phyloP scores from a whole-genome alignment of 2,797 vertebrate species.

The Periparus ater region DNA sequence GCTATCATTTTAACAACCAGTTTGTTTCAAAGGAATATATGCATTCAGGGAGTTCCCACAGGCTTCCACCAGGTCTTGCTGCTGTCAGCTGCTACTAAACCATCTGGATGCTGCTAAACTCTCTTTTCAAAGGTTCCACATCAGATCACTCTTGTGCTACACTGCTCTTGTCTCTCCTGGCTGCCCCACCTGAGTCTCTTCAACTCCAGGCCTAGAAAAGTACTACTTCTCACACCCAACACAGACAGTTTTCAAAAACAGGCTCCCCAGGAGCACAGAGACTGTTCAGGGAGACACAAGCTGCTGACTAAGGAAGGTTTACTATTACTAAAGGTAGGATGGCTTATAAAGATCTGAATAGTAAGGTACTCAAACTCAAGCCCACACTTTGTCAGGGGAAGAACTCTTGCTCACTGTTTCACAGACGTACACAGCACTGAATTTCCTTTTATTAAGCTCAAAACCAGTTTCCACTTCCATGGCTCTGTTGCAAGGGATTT shows the following conservation, averaged over 20 bases:
- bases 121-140: background rate
- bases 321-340: background rate
- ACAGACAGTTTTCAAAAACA: background rate
- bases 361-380: background rate
- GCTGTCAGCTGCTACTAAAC: background rate
- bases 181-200: background rate
- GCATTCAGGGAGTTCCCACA: background rate
- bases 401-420: background rate
- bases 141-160: background rate
- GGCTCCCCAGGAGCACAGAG: background rate
- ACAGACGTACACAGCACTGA: background rate
- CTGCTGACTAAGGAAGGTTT: background rate
- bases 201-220: background rate
- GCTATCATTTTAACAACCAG: background rate
- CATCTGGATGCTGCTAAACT: background rate
- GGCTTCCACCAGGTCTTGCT: background rate
- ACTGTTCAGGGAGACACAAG: background rate
- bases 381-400: background rate
- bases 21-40: background rate
- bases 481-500: constrained; percentile 1
- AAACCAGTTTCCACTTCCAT: background rate
- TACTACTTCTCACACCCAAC: background rate
- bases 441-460: background rate
- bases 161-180: background rate
- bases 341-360: background rate